Percentiles rank a stretch among this genome's conserved stretches.
Conservation (phyloP, 2,888 invertebrate genomes). For the Acheta domesticus region DNA sequence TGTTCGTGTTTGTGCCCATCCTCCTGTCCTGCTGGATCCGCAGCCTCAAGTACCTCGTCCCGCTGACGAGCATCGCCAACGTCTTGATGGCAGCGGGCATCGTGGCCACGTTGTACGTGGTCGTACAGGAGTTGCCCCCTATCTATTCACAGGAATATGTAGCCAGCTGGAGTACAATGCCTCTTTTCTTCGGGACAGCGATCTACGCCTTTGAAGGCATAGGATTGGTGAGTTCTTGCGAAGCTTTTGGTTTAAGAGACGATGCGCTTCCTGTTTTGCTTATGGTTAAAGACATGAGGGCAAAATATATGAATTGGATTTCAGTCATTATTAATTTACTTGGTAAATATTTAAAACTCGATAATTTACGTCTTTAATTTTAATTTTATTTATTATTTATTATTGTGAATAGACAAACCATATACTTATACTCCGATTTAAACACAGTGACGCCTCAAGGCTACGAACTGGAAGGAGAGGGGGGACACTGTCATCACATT, state of each 20-base stretch:
- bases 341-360: too few relatives aligned
- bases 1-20: conserved; percentile 67
- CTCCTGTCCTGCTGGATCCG: conserved; percentile 71
- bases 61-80: conserved; percentile 75
- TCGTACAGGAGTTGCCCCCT: conserved; percentile 67
- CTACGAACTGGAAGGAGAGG: too few relatives aligned
- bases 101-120: conserved; percentile 71
- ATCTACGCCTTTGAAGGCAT: conserved; percentile 97
- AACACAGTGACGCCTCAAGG: too few relatives aligned
- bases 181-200: conserved; percentile 92
- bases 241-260: neutral
- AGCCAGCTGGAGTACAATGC: conserved; percentile 57
- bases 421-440: too few relatives aligned
- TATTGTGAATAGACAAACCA: too few relatives aligned
- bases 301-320: too few relatives aligned
- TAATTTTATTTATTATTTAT: too few relatives aligned
- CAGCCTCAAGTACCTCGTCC: conserved; percentile 71
- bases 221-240: conserved; percentile 66
- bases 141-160: conserved; percentile 58
- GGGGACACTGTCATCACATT: too few relatives aligned
- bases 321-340: too few relatives aligned
- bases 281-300: too few relatives aligned
- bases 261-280: too few relatives aligned
- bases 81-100: conserved; percentile 71
- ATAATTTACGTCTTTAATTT: too few relatives aligned